Evolutionary conservation across 1,140 invertebrate species (phyloP).

Genomic region (Neodiprion virginianus): DNA sequence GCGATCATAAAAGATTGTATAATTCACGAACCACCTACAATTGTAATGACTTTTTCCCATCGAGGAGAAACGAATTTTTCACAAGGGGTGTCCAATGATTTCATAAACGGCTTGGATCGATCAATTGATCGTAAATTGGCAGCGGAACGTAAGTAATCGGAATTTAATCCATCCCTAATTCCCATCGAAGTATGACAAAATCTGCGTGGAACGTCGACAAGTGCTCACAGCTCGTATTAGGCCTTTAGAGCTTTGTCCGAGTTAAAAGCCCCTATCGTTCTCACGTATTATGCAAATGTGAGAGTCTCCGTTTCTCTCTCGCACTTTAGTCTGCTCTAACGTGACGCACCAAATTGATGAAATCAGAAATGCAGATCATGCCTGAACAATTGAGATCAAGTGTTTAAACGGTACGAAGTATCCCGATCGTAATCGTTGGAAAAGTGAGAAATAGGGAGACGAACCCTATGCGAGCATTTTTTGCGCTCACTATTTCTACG

Average conservation of each 20-base stretch:
- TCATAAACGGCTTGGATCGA: neutral
- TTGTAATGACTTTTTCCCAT: too few relatives aligned
- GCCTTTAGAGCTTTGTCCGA: neutral
- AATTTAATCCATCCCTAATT: neutral
- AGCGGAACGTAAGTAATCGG: neutral
- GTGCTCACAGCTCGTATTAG: neutral
- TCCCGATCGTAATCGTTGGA: neutral
- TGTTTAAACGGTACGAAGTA: neutral
- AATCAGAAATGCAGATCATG: slow-evolving; percentile 53
- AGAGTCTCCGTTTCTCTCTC: neutral
- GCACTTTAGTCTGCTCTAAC: neutral
- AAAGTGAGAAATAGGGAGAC: neutral
- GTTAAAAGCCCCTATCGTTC: slow-evolving; percentile 19
- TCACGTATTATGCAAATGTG: slow-evolving; percentile 6
- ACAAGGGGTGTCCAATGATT: neutral
- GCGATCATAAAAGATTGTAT: too few relatives aligned
- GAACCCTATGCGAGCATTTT: too few relatives aligned
- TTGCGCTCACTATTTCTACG: neutral
- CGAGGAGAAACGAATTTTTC: too few relatives aligned
- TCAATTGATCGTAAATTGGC: neutral
- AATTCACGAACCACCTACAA: too few relatives aligned
- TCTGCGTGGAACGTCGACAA: neutral
- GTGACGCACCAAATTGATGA: slow-evolving; percentile 37
- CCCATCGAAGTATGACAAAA: neutral
- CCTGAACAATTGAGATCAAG: slow-evolving; percentile 41